Percentiles rank a stretch among this genome's conserved stretches.
Evolutionary conservation across 2,113 vertebrate genomes (phyloP).

Genomic region (Sorex araneus): DNA sequence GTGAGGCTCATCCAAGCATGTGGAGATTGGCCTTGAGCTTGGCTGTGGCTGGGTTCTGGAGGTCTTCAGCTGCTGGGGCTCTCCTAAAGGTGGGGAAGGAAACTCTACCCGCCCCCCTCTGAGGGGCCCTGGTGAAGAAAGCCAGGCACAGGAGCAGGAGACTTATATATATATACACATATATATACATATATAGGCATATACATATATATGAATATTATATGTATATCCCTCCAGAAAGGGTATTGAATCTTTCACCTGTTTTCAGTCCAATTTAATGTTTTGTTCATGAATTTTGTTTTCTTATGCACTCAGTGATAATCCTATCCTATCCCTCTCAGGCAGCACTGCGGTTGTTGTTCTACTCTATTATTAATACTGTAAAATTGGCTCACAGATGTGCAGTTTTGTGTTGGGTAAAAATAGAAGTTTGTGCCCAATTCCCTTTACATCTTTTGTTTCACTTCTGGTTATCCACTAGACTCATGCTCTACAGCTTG

Average conservation of each 20-base stretch:
- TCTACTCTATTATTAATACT: conserved; percentile 10
- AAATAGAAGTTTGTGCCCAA: not conserved
- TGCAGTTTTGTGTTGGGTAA: not conserved
- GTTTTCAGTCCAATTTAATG: not conserved
- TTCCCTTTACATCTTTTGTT: not conserved
- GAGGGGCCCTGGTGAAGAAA: too few relatives aligned
- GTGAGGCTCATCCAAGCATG: too few relatives aligned
- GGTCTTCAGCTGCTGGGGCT: too few relatives aligned
- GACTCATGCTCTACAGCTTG: not conserved
- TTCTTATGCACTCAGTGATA: conserved; percentile 1
- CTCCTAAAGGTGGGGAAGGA: too few relatives aligned
- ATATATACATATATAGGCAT: too few relatives aligned
- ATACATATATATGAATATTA: not conserved
- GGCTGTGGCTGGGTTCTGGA: too few relatives aligned
- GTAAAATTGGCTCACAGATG: not conserved
- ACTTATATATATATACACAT: too few relatives aligned
- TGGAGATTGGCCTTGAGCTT: too few relatives aligned
- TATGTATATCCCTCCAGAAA: not conserved
- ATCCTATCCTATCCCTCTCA: not conserved
- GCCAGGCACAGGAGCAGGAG: too few relatives aligned
- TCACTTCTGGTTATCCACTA: not conserved
- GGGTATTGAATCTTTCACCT: conserved; percentile 2
- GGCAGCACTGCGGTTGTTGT: not conserved
- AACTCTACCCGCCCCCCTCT: too few relatives aligned
- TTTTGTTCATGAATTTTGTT: conserved; percentile 18